phyloP scores from a whole-genome alignment of 2,113 vertebrate genomes.

The Helogale parvula region DNA sequence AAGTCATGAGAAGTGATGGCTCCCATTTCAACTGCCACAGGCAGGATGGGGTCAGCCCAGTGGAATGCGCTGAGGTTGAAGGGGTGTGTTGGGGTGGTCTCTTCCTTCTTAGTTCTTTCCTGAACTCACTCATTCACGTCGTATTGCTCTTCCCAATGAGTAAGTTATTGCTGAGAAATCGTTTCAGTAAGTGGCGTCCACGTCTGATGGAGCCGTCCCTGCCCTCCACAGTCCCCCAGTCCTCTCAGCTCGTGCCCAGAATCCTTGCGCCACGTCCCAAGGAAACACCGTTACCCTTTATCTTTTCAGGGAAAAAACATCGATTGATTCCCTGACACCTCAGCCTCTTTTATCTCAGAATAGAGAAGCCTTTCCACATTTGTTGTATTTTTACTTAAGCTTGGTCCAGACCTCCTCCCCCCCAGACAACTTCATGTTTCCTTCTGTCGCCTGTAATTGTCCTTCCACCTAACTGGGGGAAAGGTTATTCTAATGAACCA shows the following conservation, averaged over 20 bases:
- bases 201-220: fast-evolving
- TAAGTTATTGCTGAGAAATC: not conserved
- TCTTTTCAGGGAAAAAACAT: not conserved
- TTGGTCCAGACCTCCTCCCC: not conserved
- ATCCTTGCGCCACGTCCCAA: not conserved
- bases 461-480: not conserved
- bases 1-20: not conserved
- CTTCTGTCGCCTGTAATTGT: not conserved
- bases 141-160: not conserved
- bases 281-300: not conserved
- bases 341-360: not conserved
- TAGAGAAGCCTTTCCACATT: not conserved
- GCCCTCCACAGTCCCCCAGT: not conserved
- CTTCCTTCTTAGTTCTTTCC: not conserved
- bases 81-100: not conserved
- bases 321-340: not conserved
- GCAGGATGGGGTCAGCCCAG: not conserved
- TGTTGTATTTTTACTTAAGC: not conserved
- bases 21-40: not conserved
- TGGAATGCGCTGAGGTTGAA: not conserved
- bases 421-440: not conserved
- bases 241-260: not conserved
- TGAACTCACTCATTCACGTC: not conserved
- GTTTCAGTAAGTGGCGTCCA: not conserved
- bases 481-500: not conserved